Evolutionary conservation across 2,113 vertebrate genomes (phyloP).

Genomic region (Morone chrysops): DNA sequence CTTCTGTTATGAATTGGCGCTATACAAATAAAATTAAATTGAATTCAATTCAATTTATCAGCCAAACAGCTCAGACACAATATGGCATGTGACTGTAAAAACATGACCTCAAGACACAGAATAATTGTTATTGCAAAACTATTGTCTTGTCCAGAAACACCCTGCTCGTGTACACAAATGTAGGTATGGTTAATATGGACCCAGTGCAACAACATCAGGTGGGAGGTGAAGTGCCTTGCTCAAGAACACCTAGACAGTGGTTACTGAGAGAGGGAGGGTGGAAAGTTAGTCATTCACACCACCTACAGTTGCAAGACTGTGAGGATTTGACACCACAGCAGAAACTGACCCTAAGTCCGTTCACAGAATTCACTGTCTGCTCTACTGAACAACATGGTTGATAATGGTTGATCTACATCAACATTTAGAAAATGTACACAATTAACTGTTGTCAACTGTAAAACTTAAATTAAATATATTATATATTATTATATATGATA

Average conservation of each 20-base stretch:
- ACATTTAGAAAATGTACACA: not conserved
- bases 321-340: constrained; percentile 6
- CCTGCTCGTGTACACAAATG: not conserved
- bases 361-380: not conserved
- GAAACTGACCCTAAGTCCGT: constrained; percentile 6
- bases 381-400: not conserved
- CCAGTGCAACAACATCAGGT: not conserved
- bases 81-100: not conserved
- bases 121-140: not conserved
- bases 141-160: not conserved
- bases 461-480: not conserved
- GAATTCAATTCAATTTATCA: not conserved
- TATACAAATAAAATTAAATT: too few species aligned
- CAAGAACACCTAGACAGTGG: not conserved
- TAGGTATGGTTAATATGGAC: not conserved
- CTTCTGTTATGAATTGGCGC: too few species aligned
- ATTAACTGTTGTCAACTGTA: not conserved
- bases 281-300: constrained; percentile 45
- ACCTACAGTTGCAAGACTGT: constrained; percentile 24
- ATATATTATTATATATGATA: too few species aligned
- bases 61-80: not conserved
- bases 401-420: not conserved
- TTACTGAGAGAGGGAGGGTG: not conserved
- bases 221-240: not conserved
- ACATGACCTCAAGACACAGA: not conserved